Percentiles rank a stretch among this genome's conserved stretches.
Evolutionary conservation across 2,113 vertebrate genomes (phyloP).

Genomic region (Entomyzon cyanotis): DNA sequence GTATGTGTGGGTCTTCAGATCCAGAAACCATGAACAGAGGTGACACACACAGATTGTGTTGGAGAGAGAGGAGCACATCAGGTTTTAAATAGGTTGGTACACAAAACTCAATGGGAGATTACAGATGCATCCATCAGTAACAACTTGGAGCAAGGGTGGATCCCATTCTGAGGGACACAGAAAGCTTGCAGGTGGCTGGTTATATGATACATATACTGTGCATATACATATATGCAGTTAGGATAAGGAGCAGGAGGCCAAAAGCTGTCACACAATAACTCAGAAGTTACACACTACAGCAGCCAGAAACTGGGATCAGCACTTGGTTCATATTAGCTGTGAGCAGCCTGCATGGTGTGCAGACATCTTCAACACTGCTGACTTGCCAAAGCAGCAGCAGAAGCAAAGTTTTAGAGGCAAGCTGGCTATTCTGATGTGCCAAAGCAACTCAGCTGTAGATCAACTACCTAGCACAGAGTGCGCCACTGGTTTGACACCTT

Average conservation of each 20-base stretch:
- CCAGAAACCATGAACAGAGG: neutral
- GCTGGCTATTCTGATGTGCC: conserved; percentile 26
- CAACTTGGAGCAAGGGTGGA: neutral
- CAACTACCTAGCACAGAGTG: neutral
- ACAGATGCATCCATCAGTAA: neutral
- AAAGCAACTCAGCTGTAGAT: neutral
- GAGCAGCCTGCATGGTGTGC: neutral
- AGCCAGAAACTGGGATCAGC: conserved; percentile 42
- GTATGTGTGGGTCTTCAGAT: neutral
- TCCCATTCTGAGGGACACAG: neutral
- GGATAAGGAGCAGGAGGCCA: conserved; percentile 41
- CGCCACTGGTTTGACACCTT: neutral
- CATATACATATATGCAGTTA: conserved; percentile 55
- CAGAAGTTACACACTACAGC: conserved; percentile 4
- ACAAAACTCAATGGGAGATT: neutral
- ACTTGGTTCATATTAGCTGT: neutral
- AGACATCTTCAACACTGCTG: neutral
- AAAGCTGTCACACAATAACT: conserved; percentile 63
- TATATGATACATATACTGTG: conserved; percentile 6
- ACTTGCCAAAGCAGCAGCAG: conserved; percentile 27
- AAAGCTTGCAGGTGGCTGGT: conserved; percentile 33
- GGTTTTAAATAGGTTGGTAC: conserved; percentile 1
- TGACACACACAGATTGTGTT: neutral
- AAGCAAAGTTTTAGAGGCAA: conserved; percentile 33
- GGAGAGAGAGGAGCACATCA: neutral